Percentiles rank a stretch among this genome's conserved stretches.
Conservation (phyloP, 2,113 vertebrate species). For the Ursus arctos region DNA sequence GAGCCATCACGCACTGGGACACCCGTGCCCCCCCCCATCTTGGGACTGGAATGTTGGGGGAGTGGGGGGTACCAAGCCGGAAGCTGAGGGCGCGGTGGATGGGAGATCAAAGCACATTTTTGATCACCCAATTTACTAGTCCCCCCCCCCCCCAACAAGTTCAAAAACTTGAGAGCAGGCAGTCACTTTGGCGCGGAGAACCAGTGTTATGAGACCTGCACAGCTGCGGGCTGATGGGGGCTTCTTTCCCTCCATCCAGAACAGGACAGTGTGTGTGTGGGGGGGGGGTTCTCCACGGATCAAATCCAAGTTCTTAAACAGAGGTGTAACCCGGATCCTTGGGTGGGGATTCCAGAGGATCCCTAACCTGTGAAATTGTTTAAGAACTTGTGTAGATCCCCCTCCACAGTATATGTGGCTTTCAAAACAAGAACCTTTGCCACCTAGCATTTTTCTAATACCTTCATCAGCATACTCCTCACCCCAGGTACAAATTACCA, state of each 20-base stretch:
- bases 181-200: constrained; percentile 26
- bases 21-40: not conserved
- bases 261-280: not conserved
- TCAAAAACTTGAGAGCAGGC: constrained; percentile 39
- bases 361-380: not conserved
- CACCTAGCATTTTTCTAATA: not conserved
- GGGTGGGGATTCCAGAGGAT: not conserved
- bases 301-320: constrained; percentile 12
- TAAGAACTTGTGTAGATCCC: not conserved
- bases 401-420: not conserved
- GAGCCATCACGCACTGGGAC: not conserved
- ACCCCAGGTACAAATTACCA: not conserved
- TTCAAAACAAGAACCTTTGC: not conserved
- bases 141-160: not conserved
- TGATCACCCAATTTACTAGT: constrained; percentile 48
- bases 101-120: constrained; percentile 77
- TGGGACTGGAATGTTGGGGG: not conserved
- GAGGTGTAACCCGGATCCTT: not conserved
- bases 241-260: not conserved
- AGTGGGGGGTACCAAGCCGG: not conserved
- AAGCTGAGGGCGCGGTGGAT: not conserved
- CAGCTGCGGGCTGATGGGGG: not conserved
- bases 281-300: not conserved
- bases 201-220: constrained; percentile 20
- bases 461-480: not conserved